Base-by-base conservation (phyloP, 2,888 invertebrate species). In the Electrophaes corylata region DNA sequence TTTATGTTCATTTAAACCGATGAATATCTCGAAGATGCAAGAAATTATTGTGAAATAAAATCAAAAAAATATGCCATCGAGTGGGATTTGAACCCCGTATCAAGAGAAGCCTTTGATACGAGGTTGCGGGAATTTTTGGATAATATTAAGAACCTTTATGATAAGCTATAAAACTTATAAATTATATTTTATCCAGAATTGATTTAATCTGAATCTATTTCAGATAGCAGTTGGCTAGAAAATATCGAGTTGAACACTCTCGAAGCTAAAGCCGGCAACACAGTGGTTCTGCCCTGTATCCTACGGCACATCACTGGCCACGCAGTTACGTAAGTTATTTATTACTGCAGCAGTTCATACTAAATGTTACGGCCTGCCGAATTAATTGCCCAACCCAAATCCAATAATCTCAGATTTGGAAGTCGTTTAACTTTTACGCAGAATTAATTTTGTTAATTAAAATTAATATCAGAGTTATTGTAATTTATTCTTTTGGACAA, bases 171-270 rank as follows among this genome's bases (percentile, higher is more conserved):
- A n/a, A n/a, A n/a, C n/a, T n/a, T n/a, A n/a, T n/a, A n/a, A n/a
- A n/a, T 4, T 23, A 4, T 1, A 41, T 2, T 20, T 29, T n/a
- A 3, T 14, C 6, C 23, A 33, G 40, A 29, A 41, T n/a, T 46
- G 31, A 16, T 47, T 40, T 49, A 56, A 4, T 49, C 45, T 51
- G 45, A 65, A 47, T 62, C 56, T 62, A 20, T 66, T 48, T 70
- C 41, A 91, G 91, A 91, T 59, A 91, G 88, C 76, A 91, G 88
- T 71, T 91, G 90, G 90, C 66, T 90, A 60, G 91, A 91, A 66
- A 89, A 86, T 58, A 82, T 86, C 8, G 90, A 91, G 68, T 62
- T 91, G 43, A 91, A 79, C 71, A 85, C 89, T 4, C 73, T 91
- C 23, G 91, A 91, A 70, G 84, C 87, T 14, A 78, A 79, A 23